A percentile compares a stretch with the other conserved stretches of the same genome.
Evolutionary conservation across 2,888 invertebrate genomes (phyloP).

Genomic region (Hirtodrosophila duncani): DNA sequence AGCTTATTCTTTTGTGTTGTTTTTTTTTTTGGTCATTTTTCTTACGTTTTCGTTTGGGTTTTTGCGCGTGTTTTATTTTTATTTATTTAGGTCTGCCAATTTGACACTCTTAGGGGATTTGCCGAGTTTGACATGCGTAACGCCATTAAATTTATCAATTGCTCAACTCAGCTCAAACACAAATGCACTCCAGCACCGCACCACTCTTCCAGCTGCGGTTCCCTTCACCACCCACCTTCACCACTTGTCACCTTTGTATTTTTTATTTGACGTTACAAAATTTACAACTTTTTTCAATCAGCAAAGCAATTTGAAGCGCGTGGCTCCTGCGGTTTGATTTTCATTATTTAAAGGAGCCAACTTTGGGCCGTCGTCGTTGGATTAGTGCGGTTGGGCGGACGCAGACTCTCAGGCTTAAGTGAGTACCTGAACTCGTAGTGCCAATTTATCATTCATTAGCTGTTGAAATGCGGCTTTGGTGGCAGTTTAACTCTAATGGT

Average conservation of each 20-base stretch:
- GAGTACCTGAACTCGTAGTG: conserved; percentile 27
- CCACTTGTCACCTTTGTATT: conserved; percentile 16
- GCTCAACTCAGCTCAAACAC: conserved; percentile 46
- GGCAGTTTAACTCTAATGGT: not conserved
- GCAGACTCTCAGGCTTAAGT: no score
- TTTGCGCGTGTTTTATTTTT: conserved; percentile 27
- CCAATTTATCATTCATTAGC: conserved; percentile 69
- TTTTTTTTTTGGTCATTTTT: conserved; percentile 44
- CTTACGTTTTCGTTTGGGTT: conserved; percentile 23
- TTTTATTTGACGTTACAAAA: conserved; percentile 53
- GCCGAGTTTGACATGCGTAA: conserved; percentile 68
- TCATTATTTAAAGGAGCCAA: conserved; percentile 49
- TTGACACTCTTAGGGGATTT: conserved; percentile 71
- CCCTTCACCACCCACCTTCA: conserved; percentile 23
- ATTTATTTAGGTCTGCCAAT: conserved; percentile 59
- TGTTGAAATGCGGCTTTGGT: conserved; percentile 22
- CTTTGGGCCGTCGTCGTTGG: conserved; percentile 8
- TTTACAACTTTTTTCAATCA: conserved; percentile 74
- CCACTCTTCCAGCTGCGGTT: not conserved
- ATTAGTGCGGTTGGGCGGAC: no score
- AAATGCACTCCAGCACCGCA: conserved; percentile 15
- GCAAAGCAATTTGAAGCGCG: conserved; percentile 51
- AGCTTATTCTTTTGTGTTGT: conserved; percentile 34
- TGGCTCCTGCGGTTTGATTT: conserved; percentile 62
- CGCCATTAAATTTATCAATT: conserved; percentile 74